Evolutionary conservation across 2,797 vertebrate genomes (phyloP).

Genomic region (Pitangus sulphuratus): DNA sequence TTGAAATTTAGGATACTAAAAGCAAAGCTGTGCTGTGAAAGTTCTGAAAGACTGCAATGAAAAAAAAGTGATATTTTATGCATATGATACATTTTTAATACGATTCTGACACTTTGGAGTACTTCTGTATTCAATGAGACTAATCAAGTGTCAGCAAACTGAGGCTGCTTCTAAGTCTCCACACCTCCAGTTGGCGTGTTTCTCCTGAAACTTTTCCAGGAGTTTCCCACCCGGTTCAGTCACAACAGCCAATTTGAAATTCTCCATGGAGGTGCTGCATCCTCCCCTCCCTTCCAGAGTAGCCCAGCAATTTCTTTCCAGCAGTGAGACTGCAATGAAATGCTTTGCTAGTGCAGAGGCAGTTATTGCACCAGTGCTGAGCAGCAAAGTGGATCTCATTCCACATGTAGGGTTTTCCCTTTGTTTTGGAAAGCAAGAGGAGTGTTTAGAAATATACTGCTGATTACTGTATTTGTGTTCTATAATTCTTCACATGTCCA

Average conservation of each 20-base stretch:
- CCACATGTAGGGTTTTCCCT: background rate
- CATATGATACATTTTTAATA: constrained; percentile 14
- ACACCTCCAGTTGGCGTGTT: background rate
- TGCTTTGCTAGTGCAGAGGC: background rate
- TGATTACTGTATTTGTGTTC: constrained; percentile 57
- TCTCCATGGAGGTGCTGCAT: background rate
- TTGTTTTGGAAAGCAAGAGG: background rate
- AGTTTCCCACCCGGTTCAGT: background rate
- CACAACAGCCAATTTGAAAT: background rate
- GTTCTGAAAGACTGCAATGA: background rate
- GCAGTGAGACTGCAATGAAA: background rate
- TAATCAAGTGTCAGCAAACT: background rate
- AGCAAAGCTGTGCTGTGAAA: background rate
- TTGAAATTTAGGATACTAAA: constrained; percentile 1
- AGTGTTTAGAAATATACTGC: constrained; percentile 42
- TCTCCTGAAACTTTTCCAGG: background rate
- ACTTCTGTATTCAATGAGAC: background rate
- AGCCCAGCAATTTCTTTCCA: background rate
- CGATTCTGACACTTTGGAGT: background rate
- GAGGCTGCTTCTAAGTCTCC: background rate
- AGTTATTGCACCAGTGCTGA: rapidly evolving
- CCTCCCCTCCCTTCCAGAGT: background rate
- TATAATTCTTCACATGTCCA: constrained; percentile 53
- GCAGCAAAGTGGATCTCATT: background rate
- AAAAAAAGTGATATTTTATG: background rate